phyloP scores from a whole-genome alignment of 2,797 vertebrate genomes.

The Dicrostonyx torquatus region DNA sequence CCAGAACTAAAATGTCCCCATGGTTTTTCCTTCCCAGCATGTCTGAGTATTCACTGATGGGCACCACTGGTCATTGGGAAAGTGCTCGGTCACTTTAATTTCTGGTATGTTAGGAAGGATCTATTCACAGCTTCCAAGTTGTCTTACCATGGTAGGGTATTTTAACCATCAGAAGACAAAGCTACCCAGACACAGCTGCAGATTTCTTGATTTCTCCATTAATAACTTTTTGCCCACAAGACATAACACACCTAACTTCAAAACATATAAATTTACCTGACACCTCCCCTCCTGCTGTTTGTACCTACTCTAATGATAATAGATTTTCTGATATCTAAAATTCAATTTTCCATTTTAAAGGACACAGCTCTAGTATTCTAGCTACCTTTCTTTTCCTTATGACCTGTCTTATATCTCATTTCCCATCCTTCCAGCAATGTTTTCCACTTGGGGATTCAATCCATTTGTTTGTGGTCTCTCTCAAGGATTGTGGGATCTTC shows the following conservation, averaged over 20 bases:
- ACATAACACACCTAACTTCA: neutral
- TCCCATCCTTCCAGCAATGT: neutral
- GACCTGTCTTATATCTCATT: neutral
- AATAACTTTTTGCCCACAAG: no score
- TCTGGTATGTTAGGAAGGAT: neutral
- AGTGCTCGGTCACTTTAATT: neutral
- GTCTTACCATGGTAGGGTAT: neutral
- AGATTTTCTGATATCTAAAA: neutral
- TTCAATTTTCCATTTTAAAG: conserved; percentile 31
- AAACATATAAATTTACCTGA: neutral
- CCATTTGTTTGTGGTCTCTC: neutral
- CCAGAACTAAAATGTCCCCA: neutral
- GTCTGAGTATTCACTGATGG: neutral
- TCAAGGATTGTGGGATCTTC: neutral
- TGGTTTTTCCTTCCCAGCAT: neutral
- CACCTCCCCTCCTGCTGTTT: neutral
- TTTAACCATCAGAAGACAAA: neutral
- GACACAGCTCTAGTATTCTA: neutral
- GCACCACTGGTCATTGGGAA: no score
- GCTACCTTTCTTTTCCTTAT: neutral
- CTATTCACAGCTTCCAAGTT: neutral
- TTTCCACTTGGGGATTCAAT: neutral
- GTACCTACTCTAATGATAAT: neutral
- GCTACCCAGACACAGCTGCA: neutral
- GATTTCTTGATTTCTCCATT: neutral